Percentiles rank a stretch among this genome's conserved stretches.
Conservation (phyloP, 2,888 invertebrate species). For the Acrocyrtus sp. region DNA sequence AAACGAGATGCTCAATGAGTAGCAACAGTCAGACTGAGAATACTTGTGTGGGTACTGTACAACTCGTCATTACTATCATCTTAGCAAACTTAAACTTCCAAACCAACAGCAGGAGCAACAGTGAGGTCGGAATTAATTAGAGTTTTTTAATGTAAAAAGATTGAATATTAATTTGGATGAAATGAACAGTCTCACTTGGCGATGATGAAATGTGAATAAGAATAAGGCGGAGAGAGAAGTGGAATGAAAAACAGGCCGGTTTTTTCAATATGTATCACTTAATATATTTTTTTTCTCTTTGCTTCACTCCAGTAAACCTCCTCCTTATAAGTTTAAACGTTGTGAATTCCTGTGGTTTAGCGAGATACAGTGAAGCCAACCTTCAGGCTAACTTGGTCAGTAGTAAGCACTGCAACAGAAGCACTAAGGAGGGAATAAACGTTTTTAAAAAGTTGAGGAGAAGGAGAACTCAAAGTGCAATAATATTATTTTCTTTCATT, state of each 20-base stretch:
- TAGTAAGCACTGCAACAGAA: too few relatives aligned
- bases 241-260: constrained; percentile 29
- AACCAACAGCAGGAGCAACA: constrained; percentile 31
- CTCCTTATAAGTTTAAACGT: neutral
- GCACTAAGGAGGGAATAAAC: too few relatives aligned
- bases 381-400: neutral
- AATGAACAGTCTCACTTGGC: constrained; percentile 43
- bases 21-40: constrained; percentile 3
- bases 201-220: constrained; percentile 35
- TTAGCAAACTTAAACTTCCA: constrained; percentile 7
- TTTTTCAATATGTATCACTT: constrained; percentile 8
- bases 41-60: constrained; percentile 14
- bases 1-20: constrained; percentile 38
- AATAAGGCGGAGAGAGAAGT: neutral
- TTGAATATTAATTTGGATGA: constrained; percentile 55
- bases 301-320: neutral
- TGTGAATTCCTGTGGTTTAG: too few relatives aligned
- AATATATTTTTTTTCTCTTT: neutral
- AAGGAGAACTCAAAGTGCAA: neutral
- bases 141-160: constrained; percentile 47
- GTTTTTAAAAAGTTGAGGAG: neutral
- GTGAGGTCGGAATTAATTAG: constrained; percentile 55
- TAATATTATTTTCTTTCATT: constrained; percentile 14
- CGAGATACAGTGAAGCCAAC: too few relatives aligned
- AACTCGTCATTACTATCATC: neutral